These are phyloP conservation scores for Luscinia luscinia DNA, from an alignment of 2,797 vertebrate genomes.

Conservation along the genomic window DNA sequence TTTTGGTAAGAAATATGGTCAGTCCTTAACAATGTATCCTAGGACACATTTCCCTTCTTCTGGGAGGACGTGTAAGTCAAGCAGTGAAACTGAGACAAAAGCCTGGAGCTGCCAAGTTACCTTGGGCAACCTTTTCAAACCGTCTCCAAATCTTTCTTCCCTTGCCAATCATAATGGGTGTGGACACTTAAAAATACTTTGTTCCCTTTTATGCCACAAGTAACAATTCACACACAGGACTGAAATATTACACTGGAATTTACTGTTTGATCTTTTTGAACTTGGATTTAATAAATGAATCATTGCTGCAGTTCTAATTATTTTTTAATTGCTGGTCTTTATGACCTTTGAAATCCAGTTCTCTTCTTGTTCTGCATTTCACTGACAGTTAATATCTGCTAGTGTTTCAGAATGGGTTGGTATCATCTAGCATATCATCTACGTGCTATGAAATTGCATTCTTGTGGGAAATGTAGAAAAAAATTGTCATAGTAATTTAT, in stretches of 20 bases:
- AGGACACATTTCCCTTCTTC: neutral
- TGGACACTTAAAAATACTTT: conserved; percentile 36
- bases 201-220: conserved; percentile 38
- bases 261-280: conserved; percentile 44
- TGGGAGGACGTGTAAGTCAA: neutral
- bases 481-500: neutral
- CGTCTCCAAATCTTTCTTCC: conserved; percentile 31
- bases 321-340: conserved; percentile 40
- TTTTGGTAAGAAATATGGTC: neutral
- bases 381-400: neutral
- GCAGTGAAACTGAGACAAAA: conserved; percentile 42
- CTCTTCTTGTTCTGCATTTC: neutral
- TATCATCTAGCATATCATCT: neutral
- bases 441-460: neutral
- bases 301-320: conserved; percentile 2
- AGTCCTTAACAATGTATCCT: neutral
- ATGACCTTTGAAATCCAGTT: conserved; percentile 7
- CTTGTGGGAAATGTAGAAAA: neutral
- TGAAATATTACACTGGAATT: conserved; percentile 29
- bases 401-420: neutral
- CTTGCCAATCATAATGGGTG: conserved; percentile 57
- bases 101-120: conserved; percentile 44
- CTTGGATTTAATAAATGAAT: conserved; percentile 25
- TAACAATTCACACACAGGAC: neutral
- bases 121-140: conserved; percentile 57